Conservation (phyloP, 2,888 invertebrate genomes). For the Idaea dimidiata region DNA sequence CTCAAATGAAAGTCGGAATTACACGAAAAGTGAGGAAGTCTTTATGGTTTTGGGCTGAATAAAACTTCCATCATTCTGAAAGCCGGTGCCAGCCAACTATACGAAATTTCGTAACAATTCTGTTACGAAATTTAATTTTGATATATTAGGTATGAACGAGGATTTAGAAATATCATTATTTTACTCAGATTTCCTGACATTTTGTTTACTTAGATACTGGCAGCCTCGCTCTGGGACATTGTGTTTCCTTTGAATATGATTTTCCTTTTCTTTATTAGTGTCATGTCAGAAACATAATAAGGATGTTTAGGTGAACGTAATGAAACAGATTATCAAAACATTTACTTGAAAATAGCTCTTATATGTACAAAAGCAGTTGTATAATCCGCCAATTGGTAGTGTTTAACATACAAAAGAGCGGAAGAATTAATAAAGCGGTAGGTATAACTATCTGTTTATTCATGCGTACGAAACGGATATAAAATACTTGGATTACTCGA, state of each 20-base stretch:
- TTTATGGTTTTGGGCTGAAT: slow-evolving; percentile 4
- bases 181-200: too few species aligned
- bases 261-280: not conserved
- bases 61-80: slow-evolving; percentile 11
- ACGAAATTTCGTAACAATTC: not conserved
- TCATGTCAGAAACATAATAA: not conserved
- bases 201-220: too few species aligned
- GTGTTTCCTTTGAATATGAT: not conserved
- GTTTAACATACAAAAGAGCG: not conserved
- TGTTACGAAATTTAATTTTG: not conserved
- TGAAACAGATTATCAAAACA: not conserved
- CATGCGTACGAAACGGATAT: not conserved
- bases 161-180: too few species aligned
- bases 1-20: not conserved
- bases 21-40: not conserved
- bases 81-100: not conserved
- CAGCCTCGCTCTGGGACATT: not conserved
- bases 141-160: not conserved
- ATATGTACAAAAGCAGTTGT: too few species aligned
- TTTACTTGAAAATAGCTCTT: not conserved
- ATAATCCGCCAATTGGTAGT: too few species aligned
- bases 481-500: not conserved
- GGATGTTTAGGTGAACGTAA: not conserved
- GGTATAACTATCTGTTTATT: not conserved
- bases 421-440: not conserved